Percentiles rank a stretch among this genome's conserved stretches.
Conservation (phyloP, 1,140 invertebrate species). For the Formica exsecta region DNA sequence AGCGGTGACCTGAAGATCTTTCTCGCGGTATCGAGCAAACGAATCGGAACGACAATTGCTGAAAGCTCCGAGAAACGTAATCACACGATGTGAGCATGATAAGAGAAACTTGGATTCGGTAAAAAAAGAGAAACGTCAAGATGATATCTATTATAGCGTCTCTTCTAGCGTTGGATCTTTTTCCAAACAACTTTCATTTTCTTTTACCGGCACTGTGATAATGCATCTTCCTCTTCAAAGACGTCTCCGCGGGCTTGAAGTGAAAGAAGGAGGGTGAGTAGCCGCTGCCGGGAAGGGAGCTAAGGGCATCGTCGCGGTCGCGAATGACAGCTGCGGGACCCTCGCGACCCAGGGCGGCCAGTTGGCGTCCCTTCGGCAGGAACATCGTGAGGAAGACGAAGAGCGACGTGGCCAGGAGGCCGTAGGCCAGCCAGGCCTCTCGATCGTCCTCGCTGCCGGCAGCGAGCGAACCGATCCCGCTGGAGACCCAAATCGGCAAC, state of each 20-base stretch:
- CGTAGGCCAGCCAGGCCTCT: slow-evolving; percentile 95
- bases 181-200: background rate
- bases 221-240: slow-evolving; percentile 88
- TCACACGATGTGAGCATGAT: slow-evolving; percentile 10
- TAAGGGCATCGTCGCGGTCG: slow-evolving; percentile 88
- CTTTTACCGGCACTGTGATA: slow-evolving; percentile 81
- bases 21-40: slow-evolving; percentile 22
- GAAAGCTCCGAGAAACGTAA: slow-evolving; percentile 16
- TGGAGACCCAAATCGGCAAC: slow-evolving; percentile 94
- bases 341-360: slow-evolving; percentile 95
- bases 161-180: background rate
- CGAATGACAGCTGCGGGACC: slow-evolving; percentile 79
- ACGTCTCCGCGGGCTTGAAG: slow-evolving; percentile 94
- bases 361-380: slow-evolving; percentile 95
- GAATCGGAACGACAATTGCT: slow-evolving; percentile 49
- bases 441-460: slow-evolving; percentile 91
- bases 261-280: slow-evolving; percentile 96
- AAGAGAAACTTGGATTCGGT: slow-evolving; percentile 58
- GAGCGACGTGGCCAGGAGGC: slow-evolving; percentile 92
- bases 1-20: slow-evolving; percentile 1
- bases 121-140: slow-evolving; percentile 1
- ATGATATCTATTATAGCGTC: background rate
- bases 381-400: slow-evolving; percentile 97
- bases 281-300: slow-evolving; percentile 92
- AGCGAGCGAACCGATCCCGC: slow-evolving; percentile 88